phyloP scores from a whole-genome alignment of 2,888 invertebrate species.

The Branchellion lobata region DNA sequence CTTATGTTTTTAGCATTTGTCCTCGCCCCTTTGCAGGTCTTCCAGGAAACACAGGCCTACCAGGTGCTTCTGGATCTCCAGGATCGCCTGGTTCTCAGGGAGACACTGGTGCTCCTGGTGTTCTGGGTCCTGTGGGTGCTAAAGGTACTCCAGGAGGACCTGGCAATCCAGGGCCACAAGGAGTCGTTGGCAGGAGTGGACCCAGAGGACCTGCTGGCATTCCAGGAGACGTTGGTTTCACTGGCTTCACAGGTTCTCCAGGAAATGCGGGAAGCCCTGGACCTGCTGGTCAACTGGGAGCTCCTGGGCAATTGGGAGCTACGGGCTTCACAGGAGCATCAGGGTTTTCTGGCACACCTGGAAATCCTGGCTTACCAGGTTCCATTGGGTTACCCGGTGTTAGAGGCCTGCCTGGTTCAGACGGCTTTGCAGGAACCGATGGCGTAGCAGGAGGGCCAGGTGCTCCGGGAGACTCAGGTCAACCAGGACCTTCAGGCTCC shows the following conservation, averaged over 20 bases:
- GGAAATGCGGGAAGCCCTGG: constrained; percentile 13
- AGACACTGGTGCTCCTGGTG: background rate
- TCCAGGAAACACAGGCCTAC: background rate
- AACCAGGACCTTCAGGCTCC: constrained; percentile 3
- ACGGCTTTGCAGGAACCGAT: background rate
- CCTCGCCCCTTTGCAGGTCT: constrained; percentile 11
- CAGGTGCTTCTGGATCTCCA: constrained; percentile 10
- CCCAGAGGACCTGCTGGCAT: constrained; percentile 12
- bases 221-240: constrained; percentile 32
- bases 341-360: background rate
- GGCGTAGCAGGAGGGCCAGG: constrained; percentile 2
- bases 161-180: constrained; percentile 38
- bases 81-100: constrained; percentile 17
- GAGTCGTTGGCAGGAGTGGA: constrained; percentile 26
- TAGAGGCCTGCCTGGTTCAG: constrained; percentile 18
- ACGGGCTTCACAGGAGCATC: constrained; percentile 18
- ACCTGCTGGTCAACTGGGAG: background rate
- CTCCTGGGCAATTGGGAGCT: background rate
- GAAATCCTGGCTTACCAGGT: background rate
- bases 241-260: constrained; percentile 25
- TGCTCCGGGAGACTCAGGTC: constrained; percentile 15
- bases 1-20: no score
- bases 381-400: background rate
- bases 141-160: constrained; percentile 14
- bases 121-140: background rate